Evolutionary conservation across 2,113 vertebrate species (phyloP).

Genomic region (Alligator mississippiensis): DNA sequence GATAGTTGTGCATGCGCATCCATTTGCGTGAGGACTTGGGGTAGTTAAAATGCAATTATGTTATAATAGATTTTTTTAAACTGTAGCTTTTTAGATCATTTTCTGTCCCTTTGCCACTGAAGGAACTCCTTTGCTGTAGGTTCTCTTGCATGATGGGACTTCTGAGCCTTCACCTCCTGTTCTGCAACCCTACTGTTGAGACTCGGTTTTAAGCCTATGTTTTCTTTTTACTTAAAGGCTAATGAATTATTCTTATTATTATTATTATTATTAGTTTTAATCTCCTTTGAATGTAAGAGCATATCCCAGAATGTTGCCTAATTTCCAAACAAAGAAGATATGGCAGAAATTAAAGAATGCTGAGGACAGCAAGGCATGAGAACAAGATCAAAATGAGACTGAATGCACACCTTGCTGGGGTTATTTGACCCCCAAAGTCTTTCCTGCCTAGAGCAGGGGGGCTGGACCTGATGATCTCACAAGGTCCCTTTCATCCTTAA

Average conservation of each 20-base stretch:
- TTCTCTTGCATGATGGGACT: background rate
- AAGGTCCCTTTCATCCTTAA: too few species aligned
- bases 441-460: too few species aligned
- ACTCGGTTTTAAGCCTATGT: background rate
- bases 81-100: background rate
- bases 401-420: too few species aligned
- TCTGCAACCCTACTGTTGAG: fast-evolving
- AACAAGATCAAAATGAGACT: too few species aligned
- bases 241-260: background rate
- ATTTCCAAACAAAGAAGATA: too few species aligned
- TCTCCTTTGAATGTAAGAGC: background rate
- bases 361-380: too few species aligned
- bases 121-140: background rate
- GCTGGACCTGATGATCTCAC: too few species aligned
- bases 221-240: constrained; percentile 11
- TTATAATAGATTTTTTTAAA: background rate
- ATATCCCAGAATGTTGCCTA: too few species aligned
- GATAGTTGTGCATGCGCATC: background rate
- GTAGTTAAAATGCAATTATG: background rate
- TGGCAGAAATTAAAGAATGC: too few species aligned
- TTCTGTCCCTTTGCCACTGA: background rate
- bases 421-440: too few species aligned
- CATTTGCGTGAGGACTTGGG: background rate
- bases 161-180: background rate
- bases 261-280: background rate